phyloP scores from a whole-genome alignment of 2,797 vertebrate species.

The Eulemur coronatus region DNA sequence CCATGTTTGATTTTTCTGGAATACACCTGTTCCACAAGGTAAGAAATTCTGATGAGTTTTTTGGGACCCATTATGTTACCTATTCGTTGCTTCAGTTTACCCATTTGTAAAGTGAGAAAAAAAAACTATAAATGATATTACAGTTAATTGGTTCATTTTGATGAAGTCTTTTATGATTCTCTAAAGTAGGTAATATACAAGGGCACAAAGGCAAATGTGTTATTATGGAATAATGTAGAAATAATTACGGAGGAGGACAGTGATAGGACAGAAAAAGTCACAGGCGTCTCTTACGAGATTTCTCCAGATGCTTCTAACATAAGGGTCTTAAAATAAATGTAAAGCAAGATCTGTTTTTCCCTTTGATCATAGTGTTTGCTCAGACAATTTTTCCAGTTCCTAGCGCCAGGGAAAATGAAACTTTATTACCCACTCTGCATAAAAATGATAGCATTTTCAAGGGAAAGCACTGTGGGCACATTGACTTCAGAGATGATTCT shows the following conservation, averaged over 20 bases:
- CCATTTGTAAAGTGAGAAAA: not conserved
- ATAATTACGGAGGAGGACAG: not conserved
- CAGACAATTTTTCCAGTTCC: not conserved
- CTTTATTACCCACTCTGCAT: not conserved
- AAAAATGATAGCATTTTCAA: not conserved
- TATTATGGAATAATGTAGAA: not conserved
- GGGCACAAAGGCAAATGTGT: not conserved
- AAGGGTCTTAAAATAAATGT: not conserved
- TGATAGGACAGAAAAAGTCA: not conserved
- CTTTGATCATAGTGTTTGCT: not conserved
- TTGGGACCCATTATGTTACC: not conserved
- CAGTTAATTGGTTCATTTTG: not conserved
- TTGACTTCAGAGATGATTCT: not conserved
- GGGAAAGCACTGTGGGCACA: not conserved
- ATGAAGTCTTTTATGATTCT: not conserved
- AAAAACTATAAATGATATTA: not conserved
- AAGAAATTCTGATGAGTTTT: not conserved
- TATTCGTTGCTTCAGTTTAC: not conserved
- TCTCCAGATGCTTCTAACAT: not conserved
- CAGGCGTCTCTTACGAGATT: rapidly evolving
- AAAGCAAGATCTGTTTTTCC: not conserved
- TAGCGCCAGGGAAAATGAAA: not conserved
- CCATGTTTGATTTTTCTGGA: not conserved
- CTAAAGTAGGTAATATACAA: not conserved
- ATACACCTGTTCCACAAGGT: not conserved